A percentile compares a stretch with the other conserved stretches of the same genome.
Evolutionary conservation across 2,888 invertebrate species (phyloP).

Genomic region (Empis livida): DNA sequence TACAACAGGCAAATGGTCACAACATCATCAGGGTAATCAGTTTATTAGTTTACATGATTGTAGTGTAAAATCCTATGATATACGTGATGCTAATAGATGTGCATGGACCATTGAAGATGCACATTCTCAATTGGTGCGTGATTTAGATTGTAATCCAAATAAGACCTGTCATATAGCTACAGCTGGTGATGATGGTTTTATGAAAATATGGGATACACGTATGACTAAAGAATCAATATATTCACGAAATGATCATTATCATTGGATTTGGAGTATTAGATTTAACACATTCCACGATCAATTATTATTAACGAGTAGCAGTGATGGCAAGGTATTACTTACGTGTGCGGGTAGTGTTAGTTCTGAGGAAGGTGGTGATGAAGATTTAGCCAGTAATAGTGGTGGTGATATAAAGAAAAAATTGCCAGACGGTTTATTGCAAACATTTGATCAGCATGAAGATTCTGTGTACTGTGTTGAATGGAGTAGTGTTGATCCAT

Average conservation of each 20-base stretch:
- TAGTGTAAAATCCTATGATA: constrained; percentile 76
- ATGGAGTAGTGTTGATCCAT: constrained; percentile 96
- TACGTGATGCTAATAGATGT: constrained; percentile 58
- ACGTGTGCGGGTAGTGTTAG: constrained; percentile 80
- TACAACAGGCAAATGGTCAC: constrained; percentile 86
- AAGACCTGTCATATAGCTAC: constrained; percentile 87
- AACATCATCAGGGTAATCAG: constrained; percentile 58
- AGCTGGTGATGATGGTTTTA: constrained; percentile 90
- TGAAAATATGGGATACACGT: constrained; percentile 94
- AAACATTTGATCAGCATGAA: constrained; percentile 92
- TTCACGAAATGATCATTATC: constrained; percentile 70
- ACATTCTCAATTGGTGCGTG: constrained; percentile 78
- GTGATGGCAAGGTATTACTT: constrained; percentile 83
- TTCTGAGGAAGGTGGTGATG: constrained; percentile 49
- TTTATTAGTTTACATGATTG: constrained; percentile 80
- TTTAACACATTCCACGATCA: constrained; percentile 98
- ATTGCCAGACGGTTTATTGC: constrained; percentile 71
- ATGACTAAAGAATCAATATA: constrained; percentile 67
- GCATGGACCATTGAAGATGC: constrained; percentile 77
- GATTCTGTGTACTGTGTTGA: constrained; percentile 95
- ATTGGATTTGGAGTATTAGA: constrained; percentile 90
- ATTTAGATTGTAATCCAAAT: constrained; percentile 96
- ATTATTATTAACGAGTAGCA: constrained; percentile 82
- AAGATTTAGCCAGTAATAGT: constrained; percentile 13
- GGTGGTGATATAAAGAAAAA: constrained; percentile 33